phyloP scores from a whole-genome alignment of 2,113 vertebrate genomes.

The Microtus oregoni region DNA sequence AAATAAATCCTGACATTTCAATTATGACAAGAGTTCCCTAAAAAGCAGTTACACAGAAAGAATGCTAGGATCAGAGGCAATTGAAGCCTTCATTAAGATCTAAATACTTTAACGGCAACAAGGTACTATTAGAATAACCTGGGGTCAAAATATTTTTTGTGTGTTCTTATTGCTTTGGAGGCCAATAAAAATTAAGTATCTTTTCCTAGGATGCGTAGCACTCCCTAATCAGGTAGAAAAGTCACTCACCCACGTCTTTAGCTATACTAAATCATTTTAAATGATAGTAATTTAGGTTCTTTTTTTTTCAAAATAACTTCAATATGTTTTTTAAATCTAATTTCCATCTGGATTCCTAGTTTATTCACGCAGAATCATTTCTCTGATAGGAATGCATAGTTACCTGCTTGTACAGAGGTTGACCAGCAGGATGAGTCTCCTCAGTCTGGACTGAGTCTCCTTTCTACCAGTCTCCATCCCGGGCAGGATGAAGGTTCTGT shows the following conservation, averaged over 20 bases:
- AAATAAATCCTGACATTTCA: constrained; percentile 87
- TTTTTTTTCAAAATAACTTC: constrained; percentile 24
- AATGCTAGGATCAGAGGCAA: neutral
- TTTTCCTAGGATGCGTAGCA: neutral
- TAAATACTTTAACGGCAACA: constrained; percentile 49
- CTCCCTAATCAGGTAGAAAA: constrained; percentile 39
- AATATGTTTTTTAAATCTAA: neutral
- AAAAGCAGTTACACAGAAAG: constrained; percentile 43
- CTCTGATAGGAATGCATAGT: neutral
- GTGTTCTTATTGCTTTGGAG: constrained; percentile 44
- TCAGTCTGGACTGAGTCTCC: neutral
- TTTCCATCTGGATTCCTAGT: constrained; percentile 19
- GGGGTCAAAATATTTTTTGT: neutral
- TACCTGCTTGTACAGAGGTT: neutral
- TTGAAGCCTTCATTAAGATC: constrained; percentile 23
- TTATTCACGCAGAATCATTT: neutral
- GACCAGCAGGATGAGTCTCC: neutral
- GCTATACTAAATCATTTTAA: constrained; percentile 11
- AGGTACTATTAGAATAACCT: neutral
- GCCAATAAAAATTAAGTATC: neutral
- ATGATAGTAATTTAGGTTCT: neutral
- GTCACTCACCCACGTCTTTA: neutral
- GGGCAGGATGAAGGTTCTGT: neutral
- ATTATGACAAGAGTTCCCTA: constrained; percentile 81
- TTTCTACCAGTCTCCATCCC: neutral